Evolutionary conservation across 2,797 vertebrate species (phyloP).

Genomic region (Phataginus tetradactyla): DNA sequence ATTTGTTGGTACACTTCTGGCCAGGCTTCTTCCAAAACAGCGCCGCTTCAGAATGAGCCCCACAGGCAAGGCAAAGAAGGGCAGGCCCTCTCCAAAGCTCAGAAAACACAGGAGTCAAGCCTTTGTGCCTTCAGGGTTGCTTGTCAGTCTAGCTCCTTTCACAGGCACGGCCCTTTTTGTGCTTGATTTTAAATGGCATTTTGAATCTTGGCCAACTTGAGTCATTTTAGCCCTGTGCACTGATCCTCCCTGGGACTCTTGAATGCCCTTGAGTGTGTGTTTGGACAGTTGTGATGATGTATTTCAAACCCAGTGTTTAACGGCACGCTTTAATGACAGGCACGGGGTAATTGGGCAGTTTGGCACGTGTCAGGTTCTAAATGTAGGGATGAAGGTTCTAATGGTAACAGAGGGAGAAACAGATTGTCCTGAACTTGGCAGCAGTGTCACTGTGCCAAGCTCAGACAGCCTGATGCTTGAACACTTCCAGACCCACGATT

Average conservation of each 20-base stretch:
- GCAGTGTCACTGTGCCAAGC: not conserved
- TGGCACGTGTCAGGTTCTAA: slow-evolving; percentile 64
- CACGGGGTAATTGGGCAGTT: slow-evolving; percentile 55
- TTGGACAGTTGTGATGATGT: slow-evolving; percentile 64
- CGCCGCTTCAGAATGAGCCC: not conserved
- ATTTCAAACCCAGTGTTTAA: slow-evolving; percentile 59
- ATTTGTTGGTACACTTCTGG: not conserved
- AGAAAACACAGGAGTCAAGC: not conserved
- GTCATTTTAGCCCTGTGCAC: not conserved
- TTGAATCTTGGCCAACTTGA: slow-evolving; percentile 72
- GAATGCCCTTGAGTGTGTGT: slow-evolving; percentile 60
- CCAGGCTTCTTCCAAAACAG: not conserved
- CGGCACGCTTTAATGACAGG: slow-evolving; percentile 56
- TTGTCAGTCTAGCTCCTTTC: slow-evolving; percentile 46
- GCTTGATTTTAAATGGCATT: slow-evolving; percentile 62
- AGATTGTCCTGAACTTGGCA: slow-evolving; percentile 70
- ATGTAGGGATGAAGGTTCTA: slow-evolving; percentile 57
- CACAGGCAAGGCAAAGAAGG: not conserved
- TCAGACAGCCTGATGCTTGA: slow-evolving; percentile 38
- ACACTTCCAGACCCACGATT: slow-evolving; percentile 21
- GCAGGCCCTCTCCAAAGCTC: not conserved
- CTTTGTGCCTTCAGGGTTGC: not conserved
- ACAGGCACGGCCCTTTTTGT: not conserved
- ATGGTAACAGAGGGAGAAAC: slow-evolving; percentile 50
- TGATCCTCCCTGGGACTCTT: slow-evolving; percentile 28